Evolutionary conservation across 2,888 invertebrate species (phyloP), one percentile per base, ranked within the genome.

Genomic region (Pollenia amentaria): DNA sequence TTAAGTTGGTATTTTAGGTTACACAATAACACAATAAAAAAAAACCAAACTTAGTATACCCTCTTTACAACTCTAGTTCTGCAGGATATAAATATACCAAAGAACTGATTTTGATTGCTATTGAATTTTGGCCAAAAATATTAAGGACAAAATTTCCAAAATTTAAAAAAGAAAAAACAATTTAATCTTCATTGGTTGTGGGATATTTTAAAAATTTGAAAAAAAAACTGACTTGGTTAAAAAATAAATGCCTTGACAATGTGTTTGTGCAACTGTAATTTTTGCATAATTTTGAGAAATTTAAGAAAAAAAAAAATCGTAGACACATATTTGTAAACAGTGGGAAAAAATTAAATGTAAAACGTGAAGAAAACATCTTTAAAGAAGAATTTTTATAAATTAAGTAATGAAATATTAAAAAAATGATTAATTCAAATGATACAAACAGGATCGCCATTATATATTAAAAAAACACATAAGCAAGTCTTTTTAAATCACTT

Each of bases 81-180:
- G 29, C 0, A 29, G 29, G 29, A 6, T 29, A 29, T 29, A 53
- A 40, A 18, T 10, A 46, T 48, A 42, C 12, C 21, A 14, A 46
- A 48, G 18, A 70, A 70, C 10, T 48, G 40, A 73, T 81, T 82
- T 82, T 76, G 62, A 76, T 82, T 82, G 75, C 69, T 76, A 67
- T 76, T 82, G 75, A 69, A 62, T 82, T 51, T 69, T 75, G 60
- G 48, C 60, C 75, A 75, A 42, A n/a, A 72, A 80, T n/a, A 57
- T 44, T 42, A 44, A 42, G 60, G 29, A 60, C 70, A 64, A 79
- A 29, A 72, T 65, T 55, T 3, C n/a, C 10, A 67, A 7, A 44
- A 44, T 4, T 1, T 14, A 21, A 14, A 29, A 46, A 21, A 16
- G 3, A 55, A 55, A n/a, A 53, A 42, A 16, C 51, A 21, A 21